phyloP scores from a whole-genome alignment of 2,888 invertebrate genomes.

The Pristionchus mayeri region DNA sequence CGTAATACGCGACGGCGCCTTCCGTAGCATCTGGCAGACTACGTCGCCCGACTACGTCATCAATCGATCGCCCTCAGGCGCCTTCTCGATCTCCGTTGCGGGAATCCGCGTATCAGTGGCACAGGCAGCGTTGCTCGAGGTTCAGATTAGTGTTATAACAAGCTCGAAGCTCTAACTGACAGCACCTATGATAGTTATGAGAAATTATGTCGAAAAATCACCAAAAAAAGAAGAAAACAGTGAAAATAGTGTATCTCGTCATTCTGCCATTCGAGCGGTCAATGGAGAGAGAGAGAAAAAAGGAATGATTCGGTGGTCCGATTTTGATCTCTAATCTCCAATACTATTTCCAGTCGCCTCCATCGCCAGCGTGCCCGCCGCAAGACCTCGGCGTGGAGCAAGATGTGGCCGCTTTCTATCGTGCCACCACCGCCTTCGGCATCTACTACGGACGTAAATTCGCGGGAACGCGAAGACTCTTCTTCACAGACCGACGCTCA shows the following conservation, averaged over 20 bases:
- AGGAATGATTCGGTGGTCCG: too few species aligned
- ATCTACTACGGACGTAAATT: slow-evolving; percentile 23
- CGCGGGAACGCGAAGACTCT: neutral
- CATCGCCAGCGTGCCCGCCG: neutral
- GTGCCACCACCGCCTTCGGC: neutral
- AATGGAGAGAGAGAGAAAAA: too few species aligned
- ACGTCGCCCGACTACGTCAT: neutral
- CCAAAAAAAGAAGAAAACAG: too few species aligned
- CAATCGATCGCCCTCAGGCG: neutral
- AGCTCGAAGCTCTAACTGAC: too few species aligned
- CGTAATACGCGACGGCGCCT: neutral
- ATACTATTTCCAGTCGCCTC: neutral
- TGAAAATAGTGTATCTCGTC: too few species aligned
- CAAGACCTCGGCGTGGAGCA: neutral
- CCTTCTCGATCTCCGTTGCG: neutral
- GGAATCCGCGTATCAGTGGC: neutral
- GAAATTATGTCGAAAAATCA: neutral
- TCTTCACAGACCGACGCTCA: neutral
- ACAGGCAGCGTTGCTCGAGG: neutral
- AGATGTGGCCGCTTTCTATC: neutral
- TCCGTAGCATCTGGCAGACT: slow-evolving; percentile 9
- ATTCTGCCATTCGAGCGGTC: too few species aligned
- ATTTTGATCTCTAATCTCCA: too few species aligned
- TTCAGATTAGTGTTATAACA: too few species aligned
- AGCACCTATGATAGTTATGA: neutral